Evolutionary conservation across 2,113 vertebrate species (phyloP).

Genomic region (Leptodactylus fuscus): DNA sequence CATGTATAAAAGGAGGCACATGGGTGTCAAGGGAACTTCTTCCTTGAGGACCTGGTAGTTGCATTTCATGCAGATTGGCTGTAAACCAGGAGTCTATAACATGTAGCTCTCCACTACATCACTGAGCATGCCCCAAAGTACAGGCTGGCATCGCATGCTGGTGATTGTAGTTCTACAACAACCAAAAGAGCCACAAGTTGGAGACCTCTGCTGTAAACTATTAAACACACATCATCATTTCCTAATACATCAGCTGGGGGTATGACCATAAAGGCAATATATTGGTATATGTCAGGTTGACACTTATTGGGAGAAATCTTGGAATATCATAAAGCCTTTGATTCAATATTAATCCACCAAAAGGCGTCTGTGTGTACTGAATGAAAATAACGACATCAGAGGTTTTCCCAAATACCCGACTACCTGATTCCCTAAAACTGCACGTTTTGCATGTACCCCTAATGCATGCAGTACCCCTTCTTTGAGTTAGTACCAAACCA

Average conservation of each 20-base stretch:
- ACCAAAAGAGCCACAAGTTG: background rate
- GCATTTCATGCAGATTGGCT: conserved; percentile 2
- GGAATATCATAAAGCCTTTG: background rate
- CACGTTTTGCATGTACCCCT: background rate
- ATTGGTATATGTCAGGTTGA: background rate
- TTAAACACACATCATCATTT: background rate
- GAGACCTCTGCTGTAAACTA: conserved; percentile 31
- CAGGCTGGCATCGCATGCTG: background rate
- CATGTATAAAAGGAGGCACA: conserved; percentile 40
- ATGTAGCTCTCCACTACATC: background rate
- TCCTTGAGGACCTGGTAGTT: conserved; percentile 20
- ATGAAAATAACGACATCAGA: background rate
- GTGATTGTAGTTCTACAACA: background rate
- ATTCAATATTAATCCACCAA: background rate
- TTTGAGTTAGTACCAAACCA: background rate
- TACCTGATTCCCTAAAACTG: background rate
- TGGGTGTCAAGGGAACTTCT: conserved; percentile 27
- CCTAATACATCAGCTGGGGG: background rate
- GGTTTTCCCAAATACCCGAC: background rate
- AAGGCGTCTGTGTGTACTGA: too few species aligned
- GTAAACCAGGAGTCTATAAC: background rate
- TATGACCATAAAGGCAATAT: background rate
- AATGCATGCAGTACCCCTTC: background rate
- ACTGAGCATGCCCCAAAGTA: background rate
- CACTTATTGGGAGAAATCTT: background rate